Evolutionary conservation across 2,888 invertebrate genomes (phyloP).

Genomic region (Nymphalis c-album): DNA sequence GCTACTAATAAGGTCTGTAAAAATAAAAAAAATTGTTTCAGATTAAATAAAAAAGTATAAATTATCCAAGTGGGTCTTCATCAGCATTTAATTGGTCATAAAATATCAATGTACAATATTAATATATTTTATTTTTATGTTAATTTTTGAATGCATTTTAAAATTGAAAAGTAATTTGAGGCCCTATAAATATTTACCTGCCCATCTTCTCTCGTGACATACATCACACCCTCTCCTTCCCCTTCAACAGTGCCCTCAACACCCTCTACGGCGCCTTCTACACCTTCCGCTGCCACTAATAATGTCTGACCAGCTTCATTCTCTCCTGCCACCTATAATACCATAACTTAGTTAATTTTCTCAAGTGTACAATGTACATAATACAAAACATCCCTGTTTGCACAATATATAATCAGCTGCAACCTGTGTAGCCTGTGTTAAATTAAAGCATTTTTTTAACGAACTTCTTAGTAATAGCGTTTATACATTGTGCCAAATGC

Average conservation of each 20-base stretch:
- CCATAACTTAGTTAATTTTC: background rate
- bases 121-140: no score
- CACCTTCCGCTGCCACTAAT: constrained; percentile 85
- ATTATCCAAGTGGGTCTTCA: no score
- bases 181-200: constrained; percentile 51
- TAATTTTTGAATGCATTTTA: no score
- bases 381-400: no score
- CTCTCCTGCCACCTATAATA: constrained; percentile 85
- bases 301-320: constrained; percentile 89
- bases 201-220: constrained; percentile 74
- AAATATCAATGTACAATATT: no score
- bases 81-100: no score
- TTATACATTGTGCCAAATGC: no score
- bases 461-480: no score
- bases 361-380: background rate
- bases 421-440: no score
- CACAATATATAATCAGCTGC: no score
- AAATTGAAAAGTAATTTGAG: no score
- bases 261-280: constrained; percentile 87
- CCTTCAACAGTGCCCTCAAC: constrained; percentile 80
- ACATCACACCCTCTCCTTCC: constrained; percentile 86
- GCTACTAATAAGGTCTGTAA: constrained; percentile 84
- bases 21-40: background rate
- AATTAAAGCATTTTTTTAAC: no score
- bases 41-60: background rate